Evolutionary conservation across 2,888 invertebrate genomes (phyloP).

Genomic region (Alloplasta piceator): DNA sequence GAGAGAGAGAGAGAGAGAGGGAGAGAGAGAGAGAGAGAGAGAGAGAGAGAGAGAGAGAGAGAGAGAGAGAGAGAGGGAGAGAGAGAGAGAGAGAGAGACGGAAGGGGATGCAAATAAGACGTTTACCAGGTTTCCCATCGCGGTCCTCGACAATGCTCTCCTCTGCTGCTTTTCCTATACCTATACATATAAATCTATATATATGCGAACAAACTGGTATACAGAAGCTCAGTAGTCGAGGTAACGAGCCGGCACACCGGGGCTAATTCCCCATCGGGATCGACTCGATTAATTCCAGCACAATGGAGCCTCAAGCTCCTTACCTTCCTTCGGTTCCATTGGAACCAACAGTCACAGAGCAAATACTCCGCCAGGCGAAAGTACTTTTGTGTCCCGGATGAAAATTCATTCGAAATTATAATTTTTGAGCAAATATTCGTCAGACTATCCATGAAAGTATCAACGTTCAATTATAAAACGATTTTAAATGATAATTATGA

Average conservation of each 20-base stretch:
- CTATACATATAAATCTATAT: too few relatives aligned
- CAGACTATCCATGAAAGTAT: too few relatives aligned
- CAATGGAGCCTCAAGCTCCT: slow-evolving; percentile 30
- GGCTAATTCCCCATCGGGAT: slow-evolving; percentile 47
- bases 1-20: slow-evolving; percentile 16
- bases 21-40: slow-evolving; percentile 20
- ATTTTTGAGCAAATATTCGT: background rate
- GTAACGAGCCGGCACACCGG: slow-evolving; percentile 51
- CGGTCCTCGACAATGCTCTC: slow-evolving; percentile 11
- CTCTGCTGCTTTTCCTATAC: slow-evolving; percentile 21
- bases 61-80: too few relatives aligned
- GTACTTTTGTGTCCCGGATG: background rate
- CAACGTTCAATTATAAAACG: too few relatives aligned
- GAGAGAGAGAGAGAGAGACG: slow-evolving; percentile 22
- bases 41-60: slow-evolving; percentile 35
- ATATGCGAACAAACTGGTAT: background rate
- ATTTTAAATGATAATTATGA: too few relatives aligned
- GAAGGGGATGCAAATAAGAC: slow-evolving; percentile 60
- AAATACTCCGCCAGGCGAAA: background rate
- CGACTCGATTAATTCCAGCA: slow-evolving; percentile 58
- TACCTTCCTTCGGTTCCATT: slow-evolving; percentile 12
- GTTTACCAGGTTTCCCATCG: slow-evolving; percentile 2
- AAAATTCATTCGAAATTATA: background rate
- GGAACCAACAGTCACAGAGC: slow-evolving; percentile 40
- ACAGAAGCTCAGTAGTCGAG: slow-evolving; percentile 5